Evolutionary conservation across 2,888 invertebrate species (phyloP), one percentile per base, ranked within the genome.

Genomic region (Cyclophora albipunctata): DNA sequence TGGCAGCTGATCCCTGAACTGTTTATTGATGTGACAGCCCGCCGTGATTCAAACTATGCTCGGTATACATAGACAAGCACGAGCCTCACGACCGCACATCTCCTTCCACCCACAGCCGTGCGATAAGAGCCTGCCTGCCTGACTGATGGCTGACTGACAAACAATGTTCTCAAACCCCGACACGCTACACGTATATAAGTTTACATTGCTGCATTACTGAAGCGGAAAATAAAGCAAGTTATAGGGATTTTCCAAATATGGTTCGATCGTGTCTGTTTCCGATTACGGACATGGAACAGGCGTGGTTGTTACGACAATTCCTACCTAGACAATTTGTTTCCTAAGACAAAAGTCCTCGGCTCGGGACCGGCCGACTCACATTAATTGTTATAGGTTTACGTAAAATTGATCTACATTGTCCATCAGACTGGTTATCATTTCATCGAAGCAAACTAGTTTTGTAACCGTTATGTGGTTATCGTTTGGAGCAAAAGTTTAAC

Each of bases 401-500:
- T 54, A 52, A 52, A 54, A 50, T 43, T 50, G 48, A 58, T 54
- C 48, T 43, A 58, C 52, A 52, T 52, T 53, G 53, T 56, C 52
- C 49, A 52, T 57, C 48, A 45, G 53, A 60, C 55, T 48, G 47
- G 53, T 60, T 58, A 51, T 51, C 46, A 51, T 53, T 56, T 52
- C 52, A 54, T 57, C 51, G 42, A 34, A 41, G 3, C 46, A 57
- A 60, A 60, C 57, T 57, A 51, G 60, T 60, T 58, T 52, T 7
- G 40, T 47, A 2, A 57, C 58, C 58, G 60, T 58, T 58, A 60
- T 57, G 57, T 52, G 52, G 59, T 55, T 59, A 54, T 51, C 52
- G 53, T 50, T 54, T 43, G 45, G 49, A 49, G 45, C 34, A 45
- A 47, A 42, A 53, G 47, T 55, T 52, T 51, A 52, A 52, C 50